Evolutionary conservation across 2,888 invertebrate genomes (phyloP), one percentile per base, ranked within the genome.

Genomic region (Erebia ligea): DNA sequence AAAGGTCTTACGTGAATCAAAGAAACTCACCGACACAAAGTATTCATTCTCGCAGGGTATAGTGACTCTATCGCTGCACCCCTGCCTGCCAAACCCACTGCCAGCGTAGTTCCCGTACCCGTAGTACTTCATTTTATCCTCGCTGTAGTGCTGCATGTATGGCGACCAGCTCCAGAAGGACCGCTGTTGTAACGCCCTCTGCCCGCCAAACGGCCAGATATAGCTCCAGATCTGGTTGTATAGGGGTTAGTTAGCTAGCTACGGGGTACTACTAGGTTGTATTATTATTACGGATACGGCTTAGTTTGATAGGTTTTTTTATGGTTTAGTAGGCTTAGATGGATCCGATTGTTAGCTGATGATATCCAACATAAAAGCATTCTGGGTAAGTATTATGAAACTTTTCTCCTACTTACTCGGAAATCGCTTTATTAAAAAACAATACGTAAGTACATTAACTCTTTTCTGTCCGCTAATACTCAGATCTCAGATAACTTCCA

Each of bases 21-120:
- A n/a, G 9, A 45, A 9, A 57, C 90, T 91, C 76, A 95, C 96
- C 91, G 96, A 95, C 72, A 97, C 94, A 81, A 97, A 96, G 82
- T 97, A 97, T 81, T 97, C 97, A 69, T 96, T 96, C 81, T 97
- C 97, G 79, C 97, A 97, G 0, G 97, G 97, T 88, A 97, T 95
- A 0, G 97, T 95, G 63, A 97, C 95, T 64, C 96, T 94, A 82
- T 97, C 97, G 15, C 89, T 90, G 82, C 97, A 97, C 0, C 94
- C 85, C 76, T 89, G 90, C 54, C 94, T 78, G 0, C 91, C 91
- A 42, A 81, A 86, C 0, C 88, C 89, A 0, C 89, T 86, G 1
- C 82, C 77, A 0, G 90, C 89, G 72, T 84, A 90, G 81, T 88
- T 86, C 45, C 91, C 90, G 71, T 90, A 93, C 2, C 90, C 90